phyloP scores from a whole-genome alignment of 2,888 invertebrate genomes.

The Diplolepis rosae region DNA sequence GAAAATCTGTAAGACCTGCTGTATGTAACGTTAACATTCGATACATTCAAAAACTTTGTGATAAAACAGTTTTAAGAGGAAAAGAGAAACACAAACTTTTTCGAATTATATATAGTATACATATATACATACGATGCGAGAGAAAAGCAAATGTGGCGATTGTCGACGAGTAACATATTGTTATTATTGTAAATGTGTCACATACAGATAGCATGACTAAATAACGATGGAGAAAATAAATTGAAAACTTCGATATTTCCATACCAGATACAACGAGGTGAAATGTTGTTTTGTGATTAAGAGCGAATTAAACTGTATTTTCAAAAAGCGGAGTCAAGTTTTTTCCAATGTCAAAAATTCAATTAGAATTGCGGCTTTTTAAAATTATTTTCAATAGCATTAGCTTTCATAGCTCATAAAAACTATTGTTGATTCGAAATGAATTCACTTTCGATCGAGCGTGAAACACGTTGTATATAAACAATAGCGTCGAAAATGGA shows the following conservation, averaged over 20 bases:
- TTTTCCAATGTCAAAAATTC: too few species aligned
- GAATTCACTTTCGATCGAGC: slow-evolving; percentile 38
- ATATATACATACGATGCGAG: slow-evolving; percentile 56
- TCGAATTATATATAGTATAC: slow-evolving; percentile 58
- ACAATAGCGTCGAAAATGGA: slow-evolving; percentile 63
- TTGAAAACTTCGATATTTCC: slow-evolving; percentile 71
- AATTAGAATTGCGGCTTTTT: too few species aligned
- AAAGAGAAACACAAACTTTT: slow-evolving; percentile 52
- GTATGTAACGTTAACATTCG: slow-evolving; percentile 33
- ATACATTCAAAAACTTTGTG: slow-evolving; percentile 52
- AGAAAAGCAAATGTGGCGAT: slow-evolving; percentile 46
- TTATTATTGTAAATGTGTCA: slow-evolving; percentile 72
- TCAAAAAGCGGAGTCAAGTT: slow-evolving; percentile 39
- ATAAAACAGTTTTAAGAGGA: slow-evolving; percentile 48
- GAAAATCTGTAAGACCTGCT: slow-evolving; percentile 8
- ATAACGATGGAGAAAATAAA: slow-evolving; percentile 52
- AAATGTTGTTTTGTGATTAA: slow-evolving; percentile 55
- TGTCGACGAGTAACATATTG: slow-evolving; percentile 65
- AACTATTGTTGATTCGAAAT: slow-evolving; percentile 23
- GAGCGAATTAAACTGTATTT: background rate
- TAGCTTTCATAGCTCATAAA: too few species aligned
- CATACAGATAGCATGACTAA: slow-evolving; percentile 62
- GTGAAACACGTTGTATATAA: slow-evolving; percentile 56
- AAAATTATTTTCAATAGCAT: too few species aligned
- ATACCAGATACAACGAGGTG: slow-evolving; percentile 66